A percentile compares a stretch with the other conserved stretches of the same genome.
Evolutionary conservation across 2,888 invertebrate species (phyloP).

Genomic region (Nemoura dubitans): DNA sequence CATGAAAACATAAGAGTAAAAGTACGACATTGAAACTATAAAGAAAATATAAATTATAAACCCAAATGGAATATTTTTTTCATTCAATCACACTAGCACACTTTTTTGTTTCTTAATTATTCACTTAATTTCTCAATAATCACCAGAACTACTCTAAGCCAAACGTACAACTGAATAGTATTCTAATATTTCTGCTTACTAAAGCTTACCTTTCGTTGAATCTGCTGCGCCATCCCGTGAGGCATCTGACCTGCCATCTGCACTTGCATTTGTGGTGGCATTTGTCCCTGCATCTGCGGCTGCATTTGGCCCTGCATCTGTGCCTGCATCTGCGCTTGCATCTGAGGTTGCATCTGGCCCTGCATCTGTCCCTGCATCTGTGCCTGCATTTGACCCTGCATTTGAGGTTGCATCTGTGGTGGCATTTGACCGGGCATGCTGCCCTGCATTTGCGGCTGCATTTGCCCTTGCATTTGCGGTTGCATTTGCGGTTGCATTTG

Average conservation of each 20-base stretch:
- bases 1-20: too few species aligned
- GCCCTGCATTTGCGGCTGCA: slow-evolving; percentile 57
- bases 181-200: too few species aligned
- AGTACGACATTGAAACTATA: too few species aligned
- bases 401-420: slow-evolving; percentile 55
- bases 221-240: slow-evolving; percentile 46
- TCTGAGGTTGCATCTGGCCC: slow-evolving; percentile 60
- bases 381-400: slow-evolving; percentile 55
- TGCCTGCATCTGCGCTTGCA: slow-evolving; percentile 55
- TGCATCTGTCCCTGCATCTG: slow-evolving; percentile 62
- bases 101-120: too few species aligned
- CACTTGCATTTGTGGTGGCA: slow-evolving; percentile 56
- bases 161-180: background rate
- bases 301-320: slow-evolving; percentile 53
- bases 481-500: slow-evolving; percentile 58
- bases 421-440: slow-evolving; percentile 59
- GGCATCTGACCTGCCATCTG: slow-evolving; percentile 57
- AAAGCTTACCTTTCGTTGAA: slow-evolving; percentile 36
- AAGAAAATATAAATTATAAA: too few species aligned
- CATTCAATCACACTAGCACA: too few species aligned
- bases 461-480: slow-evolving; percentile 60
- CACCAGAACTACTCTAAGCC: background rate
- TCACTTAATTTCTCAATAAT: too few species aligned
- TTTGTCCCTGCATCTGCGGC: slow-evolving; percentile 49
- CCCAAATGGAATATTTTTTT: too few species aligned